phyloP scores from a whole-genome alignment of 2,113 vertebrate genomes.

The Penelope pileata region DNA sequence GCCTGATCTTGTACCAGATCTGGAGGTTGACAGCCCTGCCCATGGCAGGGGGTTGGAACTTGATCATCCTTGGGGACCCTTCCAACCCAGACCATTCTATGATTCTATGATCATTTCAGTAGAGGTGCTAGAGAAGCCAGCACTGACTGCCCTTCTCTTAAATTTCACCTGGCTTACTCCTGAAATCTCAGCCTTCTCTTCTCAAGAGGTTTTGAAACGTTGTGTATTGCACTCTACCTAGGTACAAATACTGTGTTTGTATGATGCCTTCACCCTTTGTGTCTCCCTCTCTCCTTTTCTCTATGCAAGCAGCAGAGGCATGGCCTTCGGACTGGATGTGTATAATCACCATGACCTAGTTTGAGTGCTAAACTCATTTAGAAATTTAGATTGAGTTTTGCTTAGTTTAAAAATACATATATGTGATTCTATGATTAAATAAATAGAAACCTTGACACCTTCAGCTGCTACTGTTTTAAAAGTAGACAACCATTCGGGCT shows the following conservation, averaged over 20 bases:
- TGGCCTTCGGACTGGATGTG: background rate
- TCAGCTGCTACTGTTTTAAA: background rate
- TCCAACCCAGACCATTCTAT: no score
- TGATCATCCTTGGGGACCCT: no score
- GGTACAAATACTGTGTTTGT: background rate
- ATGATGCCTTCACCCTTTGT: background rate
- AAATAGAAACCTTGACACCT: background rate
- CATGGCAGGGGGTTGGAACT: no score
- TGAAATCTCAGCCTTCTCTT: background rate
- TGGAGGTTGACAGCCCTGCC: no score
- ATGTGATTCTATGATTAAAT: no score
- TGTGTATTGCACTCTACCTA: background rate
- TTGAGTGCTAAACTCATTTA: background rate
- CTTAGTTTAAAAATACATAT: background rate
- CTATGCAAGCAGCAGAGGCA: rapidly evolving
- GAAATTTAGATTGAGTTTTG: background rate
- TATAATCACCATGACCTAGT: background rate
- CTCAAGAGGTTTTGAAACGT: background rate
- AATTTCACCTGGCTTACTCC: background rate
- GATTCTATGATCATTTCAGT: background rate
- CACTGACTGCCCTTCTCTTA: background rate
- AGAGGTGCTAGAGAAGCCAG: background rate
- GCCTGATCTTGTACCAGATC: no score
- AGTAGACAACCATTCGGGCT: background rate
- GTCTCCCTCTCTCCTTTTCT: background rate